These are phyloP conservation scores for Diarsia rubi DNA, from an alignment of 2,888 invertebrate genomes.

Conservation along the genomic window DNA sequence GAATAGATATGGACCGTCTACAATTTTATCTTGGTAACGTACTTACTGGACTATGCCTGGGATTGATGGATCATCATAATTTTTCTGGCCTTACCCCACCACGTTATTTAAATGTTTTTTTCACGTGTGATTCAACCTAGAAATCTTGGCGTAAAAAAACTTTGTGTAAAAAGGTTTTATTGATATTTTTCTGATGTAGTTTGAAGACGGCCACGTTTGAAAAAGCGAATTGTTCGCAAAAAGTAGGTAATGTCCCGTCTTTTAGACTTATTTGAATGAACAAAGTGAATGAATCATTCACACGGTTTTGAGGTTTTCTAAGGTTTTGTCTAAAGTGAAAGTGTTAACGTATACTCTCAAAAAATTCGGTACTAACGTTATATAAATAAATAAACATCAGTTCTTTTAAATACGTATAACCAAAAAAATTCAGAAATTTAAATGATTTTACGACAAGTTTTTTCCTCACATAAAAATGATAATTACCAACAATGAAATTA, in stretches of 20 bases:
- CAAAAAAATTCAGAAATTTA: background rate
- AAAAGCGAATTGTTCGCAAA: background rate
- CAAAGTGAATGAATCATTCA: background rate
- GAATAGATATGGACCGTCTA: constrained; percentile 28
- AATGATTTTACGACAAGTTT: constrained; percentile 6
- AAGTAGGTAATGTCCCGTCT: background rate
- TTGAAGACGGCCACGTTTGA: background rate
- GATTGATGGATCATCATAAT: constrained; percentile 9
- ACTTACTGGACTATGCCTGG: constrained; percentile 2
- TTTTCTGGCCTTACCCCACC: too few relatives aligned
- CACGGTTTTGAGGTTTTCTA: too few relatives aligned
- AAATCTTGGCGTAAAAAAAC: too few relatives aligned
- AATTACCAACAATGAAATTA: constrained; percentile 44
- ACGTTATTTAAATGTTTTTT: too few relatives aligned
- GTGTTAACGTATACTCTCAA: background rate
- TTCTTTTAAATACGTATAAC: background rate
- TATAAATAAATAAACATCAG: background rate
- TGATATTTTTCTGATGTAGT: background rate
- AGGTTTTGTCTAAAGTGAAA: background rate
- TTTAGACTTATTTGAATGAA: background rate
- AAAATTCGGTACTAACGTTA: too few relatives aligned
- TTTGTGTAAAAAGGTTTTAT: background rate
- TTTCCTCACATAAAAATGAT: constrained; percentile 17
- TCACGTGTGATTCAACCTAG: too few relatives aligned
- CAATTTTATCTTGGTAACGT: constrained; percentile 40